These are phyloP conservation scores for Malthinus flaveolus DNA, from an alignment of 2,888 invertebrate genomes.

Conservation along the genomic window DNA sequence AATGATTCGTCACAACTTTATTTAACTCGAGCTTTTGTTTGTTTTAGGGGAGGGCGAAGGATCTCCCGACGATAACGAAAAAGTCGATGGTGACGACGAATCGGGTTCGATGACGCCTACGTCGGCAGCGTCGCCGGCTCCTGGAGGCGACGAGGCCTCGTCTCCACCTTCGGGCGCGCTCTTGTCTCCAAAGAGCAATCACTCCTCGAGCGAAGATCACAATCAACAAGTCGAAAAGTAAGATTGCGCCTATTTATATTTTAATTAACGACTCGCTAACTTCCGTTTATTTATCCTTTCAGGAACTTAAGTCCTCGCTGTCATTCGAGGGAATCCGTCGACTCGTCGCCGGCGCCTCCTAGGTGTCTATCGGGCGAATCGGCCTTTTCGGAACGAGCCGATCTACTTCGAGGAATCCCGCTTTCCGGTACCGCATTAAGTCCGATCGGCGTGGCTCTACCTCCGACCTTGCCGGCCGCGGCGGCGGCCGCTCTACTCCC, in stretches of 20 bases:
- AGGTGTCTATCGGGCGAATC: constrained; percentile 80
- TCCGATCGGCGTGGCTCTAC: constrained; percentile 67
- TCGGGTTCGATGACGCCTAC: constrained; percentile 54
- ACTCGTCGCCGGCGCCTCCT: constrained; percentile 64
- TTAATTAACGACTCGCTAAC: not conserved
- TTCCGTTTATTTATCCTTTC: constrained; percentile 53
- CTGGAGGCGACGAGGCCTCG: constrained; percentile 48
- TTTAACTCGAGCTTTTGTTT: constrained; percentile 32
- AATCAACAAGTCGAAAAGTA: constrained; percentile 43
- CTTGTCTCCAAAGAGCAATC: constrained; percentile 48
- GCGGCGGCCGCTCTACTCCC: constrained; percentile 69
- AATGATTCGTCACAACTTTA: not conserved
- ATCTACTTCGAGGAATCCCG: constrained; percentile 55
- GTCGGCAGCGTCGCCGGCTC: constrained; percentile 51
- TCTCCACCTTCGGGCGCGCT: constrained; percentile 51
- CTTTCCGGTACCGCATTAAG: constrained; percentile 64
- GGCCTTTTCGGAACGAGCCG: constrained; percentile 68
- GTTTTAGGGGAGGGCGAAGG: constrained; percentile 64
- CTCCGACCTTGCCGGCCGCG: constrained; percentile 70
- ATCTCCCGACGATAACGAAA: constrained; percentile 54
- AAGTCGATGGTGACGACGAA: constrained; percentile 54
- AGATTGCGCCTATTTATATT: constrained; percentile 14
- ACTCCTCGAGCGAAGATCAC: constrained; percentile 46
- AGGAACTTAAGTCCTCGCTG: constrained; percentile 82
- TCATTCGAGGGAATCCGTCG: constrained; percentile 77